Evolutionary conservation across 2,113 vertebrate species (phyloP), one percentile per base, ranked within the genome.

Genomic region (Bubo blakistoni): DNA sequence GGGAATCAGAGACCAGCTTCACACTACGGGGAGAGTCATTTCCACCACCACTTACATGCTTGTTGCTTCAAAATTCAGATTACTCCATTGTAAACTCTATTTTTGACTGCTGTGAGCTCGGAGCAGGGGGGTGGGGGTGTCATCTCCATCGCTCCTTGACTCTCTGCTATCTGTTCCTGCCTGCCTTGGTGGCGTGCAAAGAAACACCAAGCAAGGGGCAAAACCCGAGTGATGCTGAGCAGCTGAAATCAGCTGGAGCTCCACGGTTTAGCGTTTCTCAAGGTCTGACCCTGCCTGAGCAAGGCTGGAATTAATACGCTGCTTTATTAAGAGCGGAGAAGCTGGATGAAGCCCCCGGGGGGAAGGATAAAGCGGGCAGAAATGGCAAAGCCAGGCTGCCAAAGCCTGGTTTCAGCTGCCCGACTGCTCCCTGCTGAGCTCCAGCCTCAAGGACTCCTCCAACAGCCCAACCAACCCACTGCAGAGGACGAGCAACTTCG

Each of bases 211-310:
- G 42, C 34, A n/a, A 62, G 17, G 55, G 29, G 8, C 2, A 4
- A 86, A 92, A 20, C 49, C 55, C 2, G n/a, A 80, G 74, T 0
- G 87, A 72, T 77, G 90, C 87, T 49, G 42, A 70, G 74, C 92
- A 85, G 85, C 80, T 92, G 92, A 62, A 70, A 86, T 83, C 88
- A 70, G 72, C 71, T 69, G 81, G 70, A 94, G 40, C 36, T 30
- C 52, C 40, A 6, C 44, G 19, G 9, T 34, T 92, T 16, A 24
- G 54, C 78, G 13, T 42, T 86, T 86, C 49, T n/a, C 69, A 34
- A 73, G 51, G 38, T 63, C 58, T 54, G 42, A 65, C 67, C 24
- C 21, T 3, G 61, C 36, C 26, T 34, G 62, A 25, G 55, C 19
- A 38, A 57, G n/a, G 46, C 70, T 61, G 71, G 59, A 70, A 62